Evolutionary conservation across 1,140 invertebrate genomes (phyloP), one percentile per base, ranked within the genome.

Genomic region (Papilio polytes): DNA sequence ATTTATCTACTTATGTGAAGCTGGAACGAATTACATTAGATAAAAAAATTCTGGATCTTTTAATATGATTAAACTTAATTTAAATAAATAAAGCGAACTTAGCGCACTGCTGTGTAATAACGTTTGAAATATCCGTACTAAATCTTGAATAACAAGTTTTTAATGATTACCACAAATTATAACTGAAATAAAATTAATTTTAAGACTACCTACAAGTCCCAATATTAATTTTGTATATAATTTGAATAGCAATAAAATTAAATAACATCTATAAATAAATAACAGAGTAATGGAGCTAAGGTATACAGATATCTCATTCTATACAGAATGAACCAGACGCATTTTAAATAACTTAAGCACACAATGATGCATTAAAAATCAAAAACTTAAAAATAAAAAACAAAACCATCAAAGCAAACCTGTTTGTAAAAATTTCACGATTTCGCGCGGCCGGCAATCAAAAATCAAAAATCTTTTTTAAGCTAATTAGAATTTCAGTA

Each of bases 351-450:
- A 78, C 41, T 59, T 82, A 53, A 53, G 74, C 66, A 80, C 20
- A 81, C 72, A 53, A 53, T 26, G 78, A 82, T 87, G 81, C 82
- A 85, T 70, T 85, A 84, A 83, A 90, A 88, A 82, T 82, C 82
- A 82, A 87, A 87, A 89, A 87, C 80, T 84, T 86, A 80, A 86
- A 89, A 86, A 91, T 86, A 81, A 86, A 89, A 87, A 91, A 91
- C 86, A 89, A 90, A 91, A 87, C 78, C 84, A 81, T 66, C 78
- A 48, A 83, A 80, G 83, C 53, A 89, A 93, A 93, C 92, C 91
- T 86, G 92, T 93, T 93, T 92, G 89, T 89, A 89, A 93, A 92
- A 91, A 90, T 91, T 86, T 90, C 83, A 86, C 86, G 87, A 89
- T 89, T 90, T 89, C 87, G 87, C 86, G 86, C 85, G 84, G 86